Conservation (phyloP, 2,888 invertebrate species). For the Eilema griseolum region DNA sequence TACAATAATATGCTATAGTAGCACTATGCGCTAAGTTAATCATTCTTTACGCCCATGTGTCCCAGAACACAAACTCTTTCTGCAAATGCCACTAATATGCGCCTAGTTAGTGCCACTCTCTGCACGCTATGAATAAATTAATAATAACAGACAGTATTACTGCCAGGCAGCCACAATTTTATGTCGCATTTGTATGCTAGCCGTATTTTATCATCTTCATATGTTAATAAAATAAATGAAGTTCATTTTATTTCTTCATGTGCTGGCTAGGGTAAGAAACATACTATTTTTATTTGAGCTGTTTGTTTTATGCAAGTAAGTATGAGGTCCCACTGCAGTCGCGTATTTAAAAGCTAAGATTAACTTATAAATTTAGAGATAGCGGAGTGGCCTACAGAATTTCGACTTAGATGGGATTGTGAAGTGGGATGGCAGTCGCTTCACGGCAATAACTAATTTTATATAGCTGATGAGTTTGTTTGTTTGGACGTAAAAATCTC, state of each 20-base stretch:
- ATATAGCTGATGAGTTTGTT: too few species aligned
- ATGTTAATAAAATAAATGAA: constrained; percentile 5
- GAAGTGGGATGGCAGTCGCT: too few species aligned
- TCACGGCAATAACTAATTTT: too few species aligned
- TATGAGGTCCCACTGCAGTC: too few species aligned
- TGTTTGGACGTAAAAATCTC: too few species aligned
- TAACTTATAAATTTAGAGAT: too few species aligned
- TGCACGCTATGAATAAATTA: constrained; percentile 47
- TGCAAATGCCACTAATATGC: constrained; percentile 38
- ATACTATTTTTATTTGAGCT: too few species aligned
- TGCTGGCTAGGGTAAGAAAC: not conserved
- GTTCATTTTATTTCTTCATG: not conserved
- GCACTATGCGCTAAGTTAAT: not conserved
- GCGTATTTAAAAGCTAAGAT: too few species aligned
- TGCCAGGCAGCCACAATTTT: constrained; percentile 17
- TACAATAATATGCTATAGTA: not conserved
- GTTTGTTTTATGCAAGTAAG: too few species aligned
- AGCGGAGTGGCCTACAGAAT: too few species aligned
- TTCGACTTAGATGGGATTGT: too few species aligned
- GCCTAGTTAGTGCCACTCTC: constrained; percentile 32
- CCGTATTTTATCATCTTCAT: constrained; percentile 11
- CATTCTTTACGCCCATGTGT: constrained; percentile 17
- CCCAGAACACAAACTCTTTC: not conserved
- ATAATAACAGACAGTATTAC: constrained; percentile 28
- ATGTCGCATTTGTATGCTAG: constrained; percentile 9